phyloP scores from a whole-genome alignment of 1,140 invertebrate species.

The Bilobella aurantiaca region DNA sequence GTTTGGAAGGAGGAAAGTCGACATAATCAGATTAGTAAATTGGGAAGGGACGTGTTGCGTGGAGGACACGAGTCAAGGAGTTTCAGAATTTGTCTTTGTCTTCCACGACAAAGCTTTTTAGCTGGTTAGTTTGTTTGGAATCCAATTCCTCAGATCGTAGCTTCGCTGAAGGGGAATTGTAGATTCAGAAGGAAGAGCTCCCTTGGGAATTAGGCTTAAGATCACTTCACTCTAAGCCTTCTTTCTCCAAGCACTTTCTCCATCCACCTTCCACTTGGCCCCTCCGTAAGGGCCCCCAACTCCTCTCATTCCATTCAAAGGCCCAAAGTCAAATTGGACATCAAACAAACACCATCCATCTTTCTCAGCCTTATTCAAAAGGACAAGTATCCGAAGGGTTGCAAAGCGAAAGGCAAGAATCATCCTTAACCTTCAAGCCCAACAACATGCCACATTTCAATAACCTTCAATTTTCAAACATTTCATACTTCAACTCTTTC shows the following conservation, averaged over 20 bases:
- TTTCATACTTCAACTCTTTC: no score
- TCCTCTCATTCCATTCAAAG: neutral
- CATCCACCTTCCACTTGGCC: no score
- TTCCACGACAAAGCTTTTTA: no score
- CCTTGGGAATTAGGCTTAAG: conserved; percentile 13
- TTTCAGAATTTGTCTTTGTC: no score
- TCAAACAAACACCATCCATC: conserved; percentile 6
- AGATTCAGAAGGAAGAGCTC: conserved; percentile 8
- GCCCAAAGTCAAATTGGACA: neutral
- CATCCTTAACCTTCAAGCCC: no score
- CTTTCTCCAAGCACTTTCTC: neutral
- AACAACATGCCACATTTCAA: no score
- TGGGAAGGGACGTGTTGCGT: no score
- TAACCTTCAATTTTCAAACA: no score
- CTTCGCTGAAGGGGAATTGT: neutral
- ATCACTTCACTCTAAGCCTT: conserved; percentile 3
- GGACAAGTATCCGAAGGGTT: neutral
- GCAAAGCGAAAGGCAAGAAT: neutral
- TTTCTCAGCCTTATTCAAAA: neutral
- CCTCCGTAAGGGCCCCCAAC: no score
- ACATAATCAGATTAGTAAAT: no score
- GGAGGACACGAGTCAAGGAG: no score
- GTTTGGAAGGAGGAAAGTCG: no score
- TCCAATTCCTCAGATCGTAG: neutral
- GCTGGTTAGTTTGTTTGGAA: neutral